Evolutionary conservation across 2,113 vertebrate genomes (phyloP).

Genomic region (Oxyura jamaicensis): DNA sequence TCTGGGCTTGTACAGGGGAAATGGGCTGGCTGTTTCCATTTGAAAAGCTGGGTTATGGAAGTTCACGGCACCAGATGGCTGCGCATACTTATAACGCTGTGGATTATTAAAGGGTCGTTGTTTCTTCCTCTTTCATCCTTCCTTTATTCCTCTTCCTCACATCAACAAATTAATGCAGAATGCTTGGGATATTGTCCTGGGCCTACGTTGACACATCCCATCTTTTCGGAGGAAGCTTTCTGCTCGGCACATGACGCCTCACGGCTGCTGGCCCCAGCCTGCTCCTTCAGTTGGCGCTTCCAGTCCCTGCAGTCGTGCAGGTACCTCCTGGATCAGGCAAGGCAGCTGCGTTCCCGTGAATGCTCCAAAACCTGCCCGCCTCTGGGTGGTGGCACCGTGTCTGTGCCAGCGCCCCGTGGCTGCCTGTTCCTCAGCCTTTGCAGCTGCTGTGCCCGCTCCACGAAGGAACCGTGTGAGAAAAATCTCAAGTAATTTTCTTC

Average conservation of each 20-base stretch:
- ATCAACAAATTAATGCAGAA: constrained; percentile 47
- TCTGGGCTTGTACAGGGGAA: not conserved
- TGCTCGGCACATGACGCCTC: not conserved
- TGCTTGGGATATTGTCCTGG: not conserved
- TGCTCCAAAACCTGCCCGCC: not conserved
- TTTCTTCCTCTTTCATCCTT: constrained; percentile 61
- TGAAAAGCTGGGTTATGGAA: constrained; percentile 52
- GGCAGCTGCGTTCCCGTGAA: accelerated
- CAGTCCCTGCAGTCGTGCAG: not conserved
- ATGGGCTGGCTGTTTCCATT: constrained; percentile 38
- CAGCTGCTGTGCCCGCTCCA: too few species aligned
- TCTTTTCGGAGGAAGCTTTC: not conserved
- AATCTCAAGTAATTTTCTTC: too few species aligned
- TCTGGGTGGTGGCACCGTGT: not conserved
- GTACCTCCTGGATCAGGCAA: not conserved
- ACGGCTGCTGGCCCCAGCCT: not conserved
- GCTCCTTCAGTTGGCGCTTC: not conserved
- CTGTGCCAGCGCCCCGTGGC: not conserved
- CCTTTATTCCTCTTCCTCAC: constrained; percentile 18
- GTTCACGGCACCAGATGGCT: constrained; percentile 69
- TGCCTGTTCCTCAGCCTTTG: not conserved
- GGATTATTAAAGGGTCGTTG: constrained; percentile 67
- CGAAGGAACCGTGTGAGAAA: too few species aligned
- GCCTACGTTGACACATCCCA: not conserved
- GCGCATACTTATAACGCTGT: constrained; percentile 32